Evolutionary conservation across 2,797 vertebrate species (phyloP), one percentile per base, ranked within the genome.

Genomic region (Propithecus deckenii): DNA sequence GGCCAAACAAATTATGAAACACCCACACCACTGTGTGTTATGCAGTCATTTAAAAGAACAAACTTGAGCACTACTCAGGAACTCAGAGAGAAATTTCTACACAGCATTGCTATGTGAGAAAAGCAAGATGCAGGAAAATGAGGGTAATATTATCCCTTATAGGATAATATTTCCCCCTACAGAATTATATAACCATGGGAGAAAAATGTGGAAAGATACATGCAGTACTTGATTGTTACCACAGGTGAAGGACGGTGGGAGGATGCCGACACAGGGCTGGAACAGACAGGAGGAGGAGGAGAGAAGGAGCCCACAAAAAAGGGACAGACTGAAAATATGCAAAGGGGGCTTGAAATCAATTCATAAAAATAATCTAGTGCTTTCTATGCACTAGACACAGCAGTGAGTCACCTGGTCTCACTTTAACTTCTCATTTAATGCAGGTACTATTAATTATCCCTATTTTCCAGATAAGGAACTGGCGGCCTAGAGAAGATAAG

Each of bases 401-500:
- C 10, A 23, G 89, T 89, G 65, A 46, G 52, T 59, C 74, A 94
- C 46, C 52, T 41, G 32, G 52, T 22, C 43, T 86, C 89, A 38
- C 48, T 61, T 61, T 72, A 72, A 67, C 10, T 28, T 87, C 65
- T 92, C 71, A 28, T 15, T 94, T 81, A 76, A 85, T 30, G 79
- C 20, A 46, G 76, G 23, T 38, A 48, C 59, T 91, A 43, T 86
- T 46, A 57, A 76, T 43, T 57, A 91, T 25, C 61, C 59, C 46
- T 72, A 28, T 41, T 89, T 96, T 57, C 79, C 89, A 96, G 88
- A 75, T 72, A 95, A 81, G 55, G 28, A 95, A 92, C 38, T 38
- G 38, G 88, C 61, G 1, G n/a, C 75, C 43, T 65, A 8, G 78
- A 80, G 46, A 84, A 84, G 48, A 8, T 18, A 86, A 72, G 38